Conservation (phyloP, 1,140 invertebrate species). For the Ctenoplectra terminalis region DNA sequence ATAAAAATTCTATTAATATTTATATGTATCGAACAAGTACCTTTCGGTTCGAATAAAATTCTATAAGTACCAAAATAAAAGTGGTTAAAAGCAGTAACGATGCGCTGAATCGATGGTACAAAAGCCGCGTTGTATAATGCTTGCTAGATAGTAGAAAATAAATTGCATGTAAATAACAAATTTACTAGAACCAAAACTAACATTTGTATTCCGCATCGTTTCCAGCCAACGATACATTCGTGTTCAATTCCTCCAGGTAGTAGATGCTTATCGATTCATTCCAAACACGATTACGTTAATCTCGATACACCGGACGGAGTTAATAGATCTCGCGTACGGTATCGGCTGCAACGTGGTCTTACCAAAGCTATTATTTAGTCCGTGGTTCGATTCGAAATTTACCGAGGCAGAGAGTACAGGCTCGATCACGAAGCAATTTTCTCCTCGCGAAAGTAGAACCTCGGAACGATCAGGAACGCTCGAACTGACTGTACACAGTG, state of each 20-base stretch:
- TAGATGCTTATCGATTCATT: slow-evolving; percentile 30
- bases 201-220: neutral
- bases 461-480: neutral
- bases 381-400: slow-evolving; percentile 21
- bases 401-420: neutral
- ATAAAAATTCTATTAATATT: neutral
- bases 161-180: neutral
- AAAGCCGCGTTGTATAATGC: too few relatives aligned
- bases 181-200: neutral
- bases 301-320: slow-evolving; percentile 4
- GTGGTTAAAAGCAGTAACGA: too few relatives aligned
- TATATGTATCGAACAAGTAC: neutral
- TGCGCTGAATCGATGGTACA: too few relatives aligned
- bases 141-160: neutral
- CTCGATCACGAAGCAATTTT: slow-evolving; percentile 35
- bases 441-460: slow-evolving; percentile 20
- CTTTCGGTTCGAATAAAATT: too few relatives aligned
- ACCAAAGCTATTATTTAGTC: slow-evolving; percentile 37
- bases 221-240: neutral
- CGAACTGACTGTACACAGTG: slow-evolving; percentile 62
- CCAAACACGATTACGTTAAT: slow-evolving; percentile 12
- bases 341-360: neutral
- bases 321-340: slow-evolving; percentile 24
- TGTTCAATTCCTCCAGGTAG: neutral
- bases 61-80: too few relatives aligned